Evolutionary conservation across 2,113 vertebrate genomes (phyloP).

Genomic region (Ciconia boyciana): DNA sequence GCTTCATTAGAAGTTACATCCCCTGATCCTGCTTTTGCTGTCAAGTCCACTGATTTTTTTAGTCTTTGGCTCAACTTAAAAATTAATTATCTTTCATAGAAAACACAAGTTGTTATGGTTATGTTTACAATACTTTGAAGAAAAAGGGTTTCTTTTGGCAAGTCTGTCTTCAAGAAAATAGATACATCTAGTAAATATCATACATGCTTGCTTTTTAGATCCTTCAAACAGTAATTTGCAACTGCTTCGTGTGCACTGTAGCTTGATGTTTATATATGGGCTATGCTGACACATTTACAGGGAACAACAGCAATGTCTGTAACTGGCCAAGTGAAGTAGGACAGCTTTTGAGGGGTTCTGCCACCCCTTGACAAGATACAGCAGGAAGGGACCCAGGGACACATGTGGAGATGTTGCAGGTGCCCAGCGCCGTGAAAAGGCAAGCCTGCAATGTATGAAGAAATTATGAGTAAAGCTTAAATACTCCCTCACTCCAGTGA

Average conservation of each 20-base stretch:
- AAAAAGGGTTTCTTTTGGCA: background rate
- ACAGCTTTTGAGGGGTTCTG: background rate
- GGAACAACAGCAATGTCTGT: background rate
- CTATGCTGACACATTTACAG: background rate
- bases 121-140: background rate
- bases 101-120: background rate
- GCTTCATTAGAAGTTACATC: background rate
- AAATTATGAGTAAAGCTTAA: background rate
- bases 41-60: background rate
- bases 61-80: background rate
- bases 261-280: background rate
- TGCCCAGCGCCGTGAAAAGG: background rate
- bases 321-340: background rate
- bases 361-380: rapidly evolving
- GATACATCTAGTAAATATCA: background rate
- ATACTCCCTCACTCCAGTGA: background rate
- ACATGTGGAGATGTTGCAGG: background rate
- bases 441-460: background rate
- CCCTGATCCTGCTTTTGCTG: background rate
- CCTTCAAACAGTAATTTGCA: background rate
- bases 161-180: background rate
- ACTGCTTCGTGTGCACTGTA: background rate
- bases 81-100: background rate
- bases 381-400: background rate
- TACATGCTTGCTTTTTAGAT: background rate